Percentiles rank a stretch among this genome's conserved stretches.
Evolutionary conservation across 2,797 vertebrate genomes (phyloP).

Genomic region (Periophthalmus magnuspinnatus): DNA sequence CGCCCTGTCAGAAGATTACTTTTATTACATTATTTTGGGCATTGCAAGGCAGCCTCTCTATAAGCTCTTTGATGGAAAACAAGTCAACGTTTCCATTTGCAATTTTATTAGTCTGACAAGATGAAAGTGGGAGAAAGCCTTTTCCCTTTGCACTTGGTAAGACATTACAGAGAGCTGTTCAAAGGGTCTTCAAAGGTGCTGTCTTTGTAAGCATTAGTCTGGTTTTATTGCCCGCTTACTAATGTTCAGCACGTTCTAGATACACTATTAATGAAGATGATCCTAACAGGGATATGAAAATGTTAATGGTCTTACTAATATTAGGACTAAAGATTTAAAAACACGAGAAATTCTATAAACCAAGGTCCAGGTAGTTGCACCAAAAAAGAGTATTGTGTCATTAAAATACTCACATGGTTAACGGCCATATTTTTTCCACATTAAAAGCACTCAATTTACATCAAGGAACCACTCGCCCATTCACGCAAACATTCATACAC

Average conservation of each 20-base stretch:
- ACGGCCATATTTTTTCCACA: too few relatives aligned
- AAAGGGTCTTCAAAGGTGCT: slow-evolving; percentile 17
- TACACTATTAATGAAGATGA: neutral
- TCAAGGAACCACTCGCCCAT: too few relatives aligned
- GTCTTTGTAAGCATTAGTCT: slow-evolving; percentile 19
- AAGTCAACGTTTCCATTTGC: slow-evolving; percentile 6
- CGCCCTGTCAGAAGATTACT: slow-evolving; percentile 5
- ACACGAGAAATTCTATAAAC: too few relatives aligned
- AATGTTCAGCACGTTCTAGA: neutral
- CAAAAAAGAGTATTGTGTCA: neutral
- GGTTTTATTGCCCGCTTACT: slow-evolving; percentile 22
- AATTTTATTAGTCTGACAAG: slow-evolving; percentile 21
- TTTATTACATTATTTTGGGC: slow-evolving; percentile 2
- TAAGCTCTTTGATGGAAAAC: slow-evolving; percentile 14
- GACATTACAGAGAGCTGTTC: slow-evolving; percentile 12
- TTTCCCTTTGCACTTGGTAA: slow-evolving; percentile 16
- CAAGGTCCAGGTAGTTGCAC: neutral
- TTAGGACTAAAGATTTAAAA: neutral
- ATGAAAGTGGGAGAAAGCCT: slow-evolving; percentile 17
- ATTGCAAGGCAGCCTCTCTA: neutral
- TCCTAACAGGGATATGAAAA: neutral
- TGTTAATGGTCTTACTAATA: neutral
- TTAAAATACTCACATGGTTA: too few relatives aligned
- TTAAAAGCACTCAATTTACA: too few relatives aligned
- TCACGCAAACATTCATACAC: too few relatives aligned